A percentile compares a stretch with the other conserved stretches of the same genome.
Conservation (phyloP, 2,888 invertebrate genomes). For the Epirrhoe alternata region DNA sequence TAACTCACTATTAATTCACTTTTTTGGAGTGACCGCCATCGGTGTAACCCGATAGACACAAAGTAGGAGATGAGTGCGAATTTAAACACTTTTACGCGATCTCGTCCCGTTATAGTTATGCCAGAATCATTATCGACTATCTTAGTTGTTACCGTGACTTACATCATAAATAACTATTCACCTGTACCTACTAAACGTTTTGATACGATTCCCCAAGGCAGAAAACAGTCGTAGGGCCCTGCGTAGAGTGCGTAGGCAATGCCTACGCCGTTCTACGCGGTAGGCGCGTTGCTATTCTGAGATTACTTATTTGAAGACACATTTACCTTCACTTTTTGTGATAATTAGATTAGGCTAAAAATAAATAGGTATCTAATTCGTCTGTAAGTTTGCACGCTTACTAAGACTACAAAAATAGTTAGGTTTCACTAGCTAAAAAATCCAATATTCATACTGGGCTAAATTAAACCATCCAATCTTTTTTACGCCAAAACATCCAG, state of each 20-base stretch:
- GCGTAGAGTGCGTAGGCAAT: conserved; percentile 1
- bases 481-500: conserved; percentile 28
- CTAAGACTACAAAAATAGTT: background rate
- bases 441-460: background rate
- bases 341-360: too few species aligned
- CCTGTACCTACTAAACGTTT: background rate
- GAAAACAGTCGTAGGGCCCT: background rate
- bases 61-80: too few species aligned
- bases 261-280: background rate
- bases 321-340: background rate
- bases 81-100: too few species aligned
- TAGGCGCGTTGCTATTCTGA: background rate
- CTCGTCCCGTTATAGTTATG: too few species aligned
- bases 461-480: conserved; percentile 26
- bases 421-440: background rate
- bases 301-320: background rate
- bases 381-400: background rate
- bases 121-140: too few species aligned
- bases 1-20: background rate
- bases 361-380: too few species aligned
- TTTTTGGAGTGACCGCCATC: too few species aligned
- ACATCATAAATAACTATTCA: too few species aligned
- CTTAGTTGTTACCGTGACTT: too few species aligned
- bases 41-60: too few species aligned
- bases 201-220: background rate